Evolutionary conservation across 2,113 vertebrate genomes (phyloP), one percentile per base, ranked within the genome.

Genomic region (Rhinopomastus cyanomelas): DNA sequence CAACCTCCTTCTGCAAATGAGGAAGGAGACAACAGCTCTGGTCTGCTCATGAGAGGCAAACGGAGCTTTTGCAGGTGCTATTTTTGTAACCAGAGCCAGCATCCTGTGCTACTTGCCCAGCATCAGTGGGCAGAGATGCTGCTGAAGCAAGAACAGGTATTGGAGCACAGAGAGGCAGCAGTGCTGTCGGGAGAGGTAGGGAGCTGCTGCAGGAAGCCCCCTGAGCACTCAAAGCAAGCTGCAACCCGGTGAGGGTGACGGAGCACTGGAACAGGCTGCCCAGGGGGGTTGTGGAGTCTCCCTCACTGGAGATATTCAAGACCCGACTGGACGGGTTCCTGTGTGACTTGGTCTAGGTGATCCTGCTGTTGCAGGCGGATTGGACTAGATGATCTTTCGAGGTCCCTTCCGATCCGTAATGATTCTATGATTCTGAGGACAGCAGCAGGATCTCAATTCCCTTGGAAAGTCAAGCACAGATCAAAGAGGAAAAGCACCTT

Each of bases 1-100:
- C 64, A 71, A 92, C 85, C 72, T 88, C 51, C 61, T 83, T 34
- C 85, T 51, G 74, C 53, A 71, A 93, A 79, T 29, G 67, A 74
- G 39, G 42, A 88, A 90, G 49, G 61, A 90, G 49, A 46, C 18
- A 87, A 78, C 26, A 82, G 62, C 75, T 89, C 68, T 88, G 52
- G 49, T 75, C 67, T 80, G 77, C 68, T 92, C 57, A 51, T 8
- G 16, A 88, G 79, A 66, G 90, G 53, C 59, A 78, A 42, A 52
- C 8, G 15, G 57, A 79, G 65, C n/a, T 82, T 76, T 73, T 48
- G 61, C 48, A 90, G 25, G 34, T 5, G 7, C 39, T 59, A 48
- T 52, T n/a, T 34, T 36, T 9, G 53, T 69, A 79, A 85, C 10
- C 42, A 89, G 19, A 60, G 42, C 52, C 64, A 42, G 80, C 29